Evolutionary conservation across 2,888 invertebrate genomes (phyloP).

Genomic region (Prionchulus punctatus): DNA sequence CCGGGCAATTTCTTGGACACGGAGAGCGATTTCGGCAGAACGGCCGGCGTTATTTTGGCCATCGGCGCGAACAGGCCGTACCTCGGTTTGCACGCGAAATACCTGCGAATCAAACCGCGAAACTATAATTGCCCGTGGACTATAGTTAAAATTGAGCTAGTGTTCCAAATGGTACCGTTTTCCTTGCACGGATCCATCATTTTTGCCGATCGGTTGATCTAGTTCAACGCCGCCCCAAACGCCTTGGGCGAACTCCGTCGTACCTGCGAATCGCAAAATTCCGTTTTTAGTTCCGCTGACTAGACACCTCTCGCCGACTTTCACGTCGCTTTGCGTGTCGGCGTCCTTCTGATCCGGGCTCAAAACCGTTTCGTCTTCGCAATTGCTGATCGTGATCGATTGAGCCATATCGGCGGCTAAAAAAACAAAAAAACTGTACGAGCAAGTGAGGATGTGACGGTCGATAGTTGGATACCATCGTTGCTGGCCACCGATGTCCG

Average conservation of each 20-base stretch:
- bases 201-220: slow-evolving; percentile 81
- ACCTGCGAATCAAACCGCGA: slow-evolving; percentile 46
- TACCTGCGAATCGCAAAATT: slow-evolving; percentile 34
- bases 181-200: slow-evolving; percentile 82
- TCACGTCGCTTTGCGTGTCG: no score
- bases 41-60: slow-evolving; percentile 52
- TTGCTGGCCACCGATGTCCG: no score
- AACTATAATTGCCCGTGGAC: not conserved
- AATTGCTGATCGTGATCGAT: no score
- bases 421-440: not conserved
- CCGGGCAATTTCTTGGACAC: not conserved
- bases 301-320: slow-evolving; percentile 21
- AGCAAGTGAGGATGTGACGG: not conserved
- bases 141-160: not conserved
- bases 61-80: slow-evolving; percentile 84
- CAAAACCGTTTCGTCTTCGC: no score
- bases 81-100: slow-evolving; percentile 76
- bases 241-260: slow-evolving; percentile 45
- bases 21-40: not conserved
- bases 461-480: not conserved
- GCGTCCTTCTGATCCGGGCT: no score
- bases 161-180: slow-evolving; percentile 48
- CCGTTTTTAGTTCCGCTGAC: slow-evolving; percentile 30
- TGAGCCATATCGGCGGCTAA: not conserved
- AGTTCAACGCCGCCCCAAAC: slow-evolving; percentile 91